A percentile compares a stretch with the other conserved stretches of the same genome.
Evolutionary conservation across 2,797 vertebrate species (phyloP).

Genomic region (Rhynchonycteris naso): DNA sequence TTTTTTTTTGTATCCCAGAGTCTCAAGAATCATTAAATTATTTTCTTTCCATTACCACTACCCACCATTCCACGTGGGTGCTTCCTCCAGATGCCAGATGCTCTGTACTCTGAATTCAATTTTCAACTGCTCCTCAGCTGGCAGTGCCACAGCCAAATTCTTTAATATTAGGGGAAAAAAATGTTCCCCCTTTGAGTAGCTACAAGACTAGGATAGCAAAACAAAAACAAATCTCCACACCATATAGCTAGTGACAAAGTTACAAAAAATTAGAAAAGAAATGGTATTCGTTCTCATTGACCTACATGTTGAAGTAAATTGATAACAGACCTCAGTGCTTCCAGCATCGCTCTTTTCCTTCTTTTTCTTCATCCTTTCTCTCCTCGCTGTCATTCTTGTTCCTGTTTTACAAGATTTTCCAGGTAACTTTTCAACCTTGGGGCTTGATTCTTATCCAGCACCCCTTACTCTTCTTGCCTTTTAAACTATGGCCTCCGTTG

Average conservation of each 20-base stretch:
- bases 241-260: background rate
- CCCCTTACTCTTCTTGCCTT: background rate
- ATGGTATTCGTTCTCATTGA: background rate
- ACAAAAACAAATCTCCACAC: background rate
- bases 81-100: background rate
- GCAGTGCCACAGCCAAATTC: background rate
- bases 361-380: background rate
- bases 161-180: background rate
- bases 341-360: background rate
- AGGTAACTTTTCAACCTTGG: background rate
- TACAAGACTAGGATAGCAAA: background rate
- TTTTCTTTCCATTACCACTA: background rate
- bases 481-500: background rate
- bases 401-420: background rate
- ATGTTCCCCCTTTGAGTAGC: background rate
- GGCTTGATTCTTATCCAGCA: background rate
- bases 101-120: background rate
- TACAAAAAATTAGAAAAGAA: background rate
- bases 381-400: background rate
- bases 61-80: background rate
- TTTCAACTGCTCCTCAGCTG: background rate
- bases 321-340: background rate
- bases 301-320: slow-evolving; percentile 38
- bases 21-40: background rate
- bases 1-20: background rate